These are phyloP conservation scores for Apodemia zela DNA, from an alignment of 2,888 invertebrate species.

Conservation along the genomic window DNA sequence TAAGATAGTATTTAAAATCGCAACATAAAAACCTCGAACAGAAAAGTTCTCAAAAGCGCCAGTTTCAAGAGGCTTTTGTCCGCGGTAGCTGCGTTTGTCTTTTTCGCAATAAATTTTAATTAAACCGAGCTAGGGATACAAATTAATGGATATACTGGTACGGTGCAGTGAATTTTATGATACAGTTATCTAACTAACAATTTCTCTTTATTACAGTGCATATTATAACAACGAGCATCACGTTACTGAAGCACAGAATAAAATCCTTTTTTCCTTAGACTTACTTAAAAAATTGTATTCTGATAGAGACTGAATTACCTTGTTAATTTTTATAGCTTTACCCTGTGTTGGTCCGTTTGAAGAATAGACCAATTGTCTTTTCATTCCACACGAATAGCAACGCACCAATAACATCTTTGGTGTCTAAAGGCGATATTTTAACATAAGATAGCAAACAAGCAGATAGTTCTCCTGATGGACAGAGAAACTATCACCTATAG, in stretches of 20 bases:
- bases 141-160: constrained; percentile 14
- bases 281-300: too few species aligned
- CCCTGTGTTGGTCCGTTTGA: too few species aligned
- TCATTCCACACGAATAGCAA: too few species aligned
- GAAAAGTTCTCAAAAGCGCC: constrained; percentile 28
- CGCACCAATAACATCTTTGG: too few species aligned
- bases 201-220: not conserved
- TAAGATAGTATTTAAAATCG: not conserved
- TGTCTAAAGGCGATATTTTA: too few species aligned
- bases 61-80: constrained; percentile 32
- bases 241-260: not conserved
- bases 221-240: not conserved
- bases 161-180: constrained; percentile 7
- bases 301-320: too few species aligned
- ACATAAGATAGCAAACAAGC: too few species aligned
- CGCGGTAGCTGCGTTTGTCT: constrained; percentile 24
- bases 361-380: too few species aligned
- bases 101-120: constrained; percentile 29
- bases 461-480: too few species aligned
- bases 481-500: too few species aligned
- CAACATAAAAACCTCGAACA: not conserved
- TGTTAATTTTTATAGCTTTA: too few species aligned
- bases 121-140: constrained; percentile 23
- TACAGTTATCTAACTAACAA: constrained; percentile 8
- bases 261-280: too few species aligned